These are phyloP conservation scores for Galaxea fascicularis DNA, from an alignment of 92 coral and sea anemone genomes.

Conservation along the genomic window DNA sequence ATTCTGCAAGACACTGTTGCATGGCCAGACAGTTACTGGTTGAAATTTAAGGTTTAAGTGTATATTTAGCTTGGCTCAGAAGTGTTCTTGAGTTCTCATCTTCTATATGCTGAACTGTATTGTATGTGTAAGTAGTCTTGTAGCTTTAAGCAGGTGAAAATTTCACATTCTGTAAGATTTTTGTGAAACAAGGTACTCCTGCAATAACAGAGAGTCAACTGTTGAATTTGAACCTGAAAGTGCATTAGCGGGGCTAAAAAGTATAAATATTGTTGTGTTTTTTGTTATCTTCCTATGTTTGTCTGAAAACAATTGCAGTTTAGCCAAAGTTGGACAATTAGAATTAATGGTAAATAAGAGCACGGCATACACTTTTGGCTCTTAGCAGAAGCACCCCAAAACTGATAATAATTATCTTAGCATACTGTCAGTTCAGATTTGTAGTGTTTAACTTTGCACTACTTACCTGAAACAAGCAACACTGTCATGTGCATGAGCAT, in stretches of 20 bases:
- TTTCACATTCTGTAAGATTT: not conserved
- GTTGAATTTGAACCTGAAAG: not conserved
- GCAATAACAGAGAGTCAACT: not conserved
- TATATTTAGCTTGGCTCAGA: not conserved
- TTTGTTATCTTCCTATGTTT: not conserved
- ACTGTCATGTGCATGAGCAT: conserved; percentile 32
- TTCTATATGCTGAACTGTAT: too few species aligned
- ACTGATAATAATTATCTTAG: conserved; percentile 5
- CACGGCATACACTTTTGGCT: conserved; percentile 7
- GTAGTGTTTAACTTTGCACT: conserved; percentile 3
- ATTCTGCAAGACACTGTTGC: conserved; percentile 12
- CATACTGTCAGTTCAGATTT: conserved; percentile 9
- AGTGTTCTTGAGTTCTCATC: not conserved
- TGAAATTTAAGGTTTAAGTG: conserved; percentile 11
- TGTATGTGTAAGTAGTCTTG: too few species aligned
- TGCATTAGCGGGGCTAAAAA: not conserved
- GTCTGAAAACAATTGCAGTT: not conserved
- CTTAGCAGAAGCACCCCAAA: conserved; percentile 11
- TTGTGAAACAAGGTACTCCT: not conserved
- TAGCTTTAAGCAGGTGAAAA: not conserved
- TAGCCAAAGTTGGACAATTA: not conserved
- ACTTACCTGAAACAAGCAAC: conserved; percentile 27
- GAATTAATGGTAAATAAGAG: conserved; percentile 3
- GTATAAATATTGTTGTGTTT: not conserved
- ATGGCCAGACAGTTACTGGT: not conserved